Percentiles rank a stretch among this genome's conserved stretches.
Conservation (phyloP, 2,888 invertebrate genomes). For the Drosophila infuscata region DNA sequence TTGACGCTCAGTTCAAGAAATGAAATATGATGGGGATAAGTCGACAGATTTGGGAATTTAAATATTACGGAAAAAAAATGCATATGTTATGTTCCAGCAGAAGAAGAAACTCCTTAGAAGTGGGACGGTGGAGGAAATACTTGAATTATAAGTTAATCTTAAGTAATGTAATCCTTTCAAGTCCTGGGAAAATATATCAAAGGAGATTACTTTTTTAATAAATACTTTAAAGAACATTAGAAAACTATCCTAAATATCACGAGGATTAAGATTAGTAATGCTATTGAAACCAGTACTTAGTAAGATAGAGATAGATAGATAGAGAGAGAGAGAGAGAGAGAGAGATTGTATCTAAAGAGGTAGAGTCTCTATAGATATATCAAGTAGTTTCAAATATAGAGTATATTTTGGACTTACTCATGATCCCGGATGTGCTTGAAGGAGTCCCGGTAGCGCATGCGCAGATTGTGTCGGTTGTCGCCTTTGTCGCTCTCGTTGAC, state of each 20-base stretch:
- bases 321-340: background rate
- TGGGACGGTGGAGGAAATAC: background rate
- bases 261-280: background rate
- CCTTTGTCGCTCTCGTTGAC: conserved; percentile 89
- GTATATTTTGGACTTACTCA: conserved; percentile 82
- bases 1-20: conserved; percentile 18
- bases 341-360: background rate
- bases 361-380: too few relatives aligned
- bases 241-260: background rate
- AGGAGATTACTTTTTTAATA: background rate
- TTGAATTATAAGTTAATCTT: background rate
- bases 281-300: background rate
- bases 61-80: background rate
- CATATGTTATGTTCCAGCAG: background rate
- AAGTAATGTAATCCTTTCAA: background rate
- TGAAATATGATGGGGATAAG: background rate
- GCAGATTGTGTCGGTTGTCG: conserved; percentile 92
- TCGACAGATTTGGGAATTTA: background rate
- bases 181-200: background rate
- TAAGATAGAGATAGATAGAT: background rate
- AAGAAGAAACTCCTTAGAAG: background rate
- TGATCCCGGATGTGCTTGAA: conserved; percentile 86
- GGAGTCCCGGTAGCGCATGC: conserved; percentile 90
- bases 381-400: background rate
- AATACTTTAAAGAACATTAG: background rate